Evolutionary conservation across 1,140 invertebrate genomes (phyloP).

Genomic region (Heliconius melpomene): DNA sequence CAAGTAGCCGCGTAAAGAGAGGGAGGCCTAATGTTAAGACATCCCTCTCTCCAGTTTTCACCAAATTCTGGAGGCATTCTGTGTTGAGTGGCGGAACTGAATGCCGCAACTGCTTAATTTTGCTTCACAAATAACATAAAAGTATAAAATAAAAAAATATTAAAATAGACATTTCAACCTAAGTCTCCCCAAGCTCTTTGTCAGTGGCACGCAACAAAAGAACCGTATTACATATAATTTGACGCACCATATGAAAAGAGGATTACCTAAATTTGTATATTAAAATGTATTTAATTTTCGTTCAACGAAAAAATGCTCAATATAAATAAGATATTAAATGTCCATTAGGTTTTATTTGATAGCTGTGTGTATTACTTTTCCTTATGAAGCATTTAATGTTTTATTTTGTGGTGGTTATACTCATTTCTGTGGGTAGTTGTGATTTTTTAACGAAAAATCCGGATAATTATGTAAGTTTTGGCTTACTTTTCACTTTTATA

Average conservation of each 20-base stretch:
- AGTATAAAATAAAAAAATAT: background rate
- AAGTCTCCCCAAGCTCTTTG: background rate
- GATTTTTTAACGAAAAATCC: slow-evolving; percentile 45
- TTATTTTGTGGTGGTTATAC: background rate
- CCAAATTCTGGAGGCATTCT: background rate
- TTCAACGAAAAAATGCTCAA: slow-evolving; percentile 36
- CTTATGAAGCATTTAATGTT: background rate
- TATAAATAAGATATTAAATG: slow-evolving; percentile 45
- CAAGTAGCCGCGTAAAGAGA: too few relatives aligned
- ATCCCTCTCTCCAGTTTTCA: too few relatives aligned
- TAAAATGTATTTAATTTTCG: slow-evolving; percentile 50
- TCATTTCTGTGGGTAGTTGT: background rate
- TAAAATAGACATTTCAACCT: background rate
- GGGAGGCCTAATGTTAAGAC: background rate
- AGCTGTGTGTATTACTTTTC: background rate
- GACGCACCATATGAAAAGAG: background rate
- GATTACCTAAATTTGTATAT: slow-evolving; percentile 35
- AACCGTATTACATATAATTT: slow-evolving; percentile 4
- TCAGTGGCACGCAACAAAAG: background rate
- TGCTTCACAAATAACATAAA: background rate
- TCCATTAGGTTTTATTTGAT: slow-evolving; percentile 34
- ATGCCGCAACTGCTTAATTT: background rate
- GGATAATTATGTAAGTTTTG: slow-evolving; percentile 48
- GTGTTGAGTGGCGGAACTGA: background rate
- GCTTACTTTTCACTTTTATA: too few relatives aligned